phyloP scores from a whole-genome alignment of 2,113 vertebrate species.

The Leucoraja erinaceus region DNA sequence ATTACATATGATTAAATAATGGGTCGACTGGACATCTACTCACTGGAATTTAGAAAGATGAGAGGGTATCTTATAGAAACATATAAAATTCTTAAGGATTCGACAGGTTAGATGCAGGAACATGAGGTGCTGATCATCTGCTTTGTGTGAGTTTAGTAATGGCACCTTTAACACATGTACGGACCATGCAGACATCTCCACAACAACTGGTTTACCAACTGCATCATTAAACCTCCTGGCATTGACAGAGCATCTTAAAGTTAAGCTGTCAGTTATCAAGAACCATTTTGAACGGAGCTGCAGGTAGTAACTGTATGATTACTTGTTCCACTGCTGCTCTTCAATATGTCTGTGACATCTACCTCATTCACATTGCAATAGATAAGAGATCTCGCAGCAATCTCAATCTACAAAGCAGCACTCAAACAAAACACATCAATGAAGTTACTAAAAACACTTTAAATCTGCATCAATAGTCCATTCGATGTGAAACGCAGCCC shows the following conservation, averaged over 20 bases:
- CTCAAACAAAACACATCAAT: not conserved
- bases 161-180: no score
- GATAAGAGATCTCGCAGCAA: not conserved
- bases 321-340: not conserved
- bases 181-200: not conserved
- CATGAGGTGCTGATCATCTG: no score
- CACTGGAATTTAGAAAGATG: no score
- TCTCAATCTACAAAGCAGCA: not conserved
- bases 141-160: no score
- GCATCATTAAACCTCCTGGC: not conserved
- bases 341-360: not conserved
- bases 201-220: not conserved
- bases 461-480: not conserved
- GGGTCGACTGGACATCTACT: no score
- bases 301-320: not conserved
- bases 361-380: not conserved
- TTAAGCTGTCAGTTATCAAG: not conserved
- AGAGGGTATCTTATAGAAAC: no score
- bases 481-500: not conserved
- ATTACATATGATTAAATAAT: no score
- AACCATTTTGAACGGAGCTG: not conserved
- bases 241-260: not conserved
- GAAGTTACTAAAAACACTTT: not conserved
- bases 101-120: no score
- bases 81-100: no score